Evolutionary conservation across 2,888 invertebrate genomes (phyloP).

Genomic region (Halictus quadricinctus): DNA sequence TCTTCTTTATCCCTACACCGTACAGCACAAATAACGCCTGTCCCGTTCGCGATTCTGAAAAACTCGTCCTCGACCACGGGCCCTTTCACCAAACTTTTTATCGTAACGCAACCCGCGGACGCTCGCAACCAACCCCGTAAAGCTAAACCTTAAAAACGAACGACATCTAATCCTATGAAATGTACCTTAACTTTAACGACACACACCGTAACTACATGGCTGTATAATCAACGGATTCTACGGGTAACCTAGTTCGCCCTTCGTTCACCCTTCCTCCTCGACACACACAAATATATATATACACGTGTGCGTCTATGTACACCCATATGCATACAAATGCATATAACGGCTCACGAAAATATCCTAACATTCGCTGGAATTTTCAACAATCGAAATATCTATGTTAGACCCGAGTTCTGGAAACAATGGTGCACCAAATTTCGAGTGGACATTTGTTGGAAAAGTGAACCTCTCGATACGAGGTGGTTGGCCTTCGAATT

Average conservation of each 20-base stretch:
- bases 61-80: constrained; percentile 11
- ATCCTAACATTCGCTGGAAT: background rate
- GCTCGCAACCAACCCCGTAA: constrained; percentile 22
- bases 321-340: background rate
- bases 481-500: background rate
- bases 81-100: background rate
- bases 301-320: background rate
- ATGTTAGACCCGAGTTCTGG: background rate
- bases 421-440: background rate
- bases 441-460: background rate
- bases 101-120: background rate
- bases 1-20: constrained; percentile 43
- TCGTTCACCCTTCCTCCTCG: background rate
- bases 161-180: constrained; percentile 65
- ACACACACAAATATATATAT: background rate
- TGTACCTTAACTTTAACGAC: constrained; percentile 65
- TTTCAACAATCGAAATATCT: background rate
- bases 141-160: constrained; percentile 63
- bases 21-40: constrained; percentile 36
- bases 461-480: background rate
- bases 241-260: constrained; percentile 27
- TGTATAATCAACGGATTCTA: constrained; percentile 61
- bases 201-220: constrained; percentile 65
- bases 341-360: background rate
- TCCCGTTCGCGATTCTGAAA: constrained; percentile 10